A percentile compares a stretch with the other conserved stretches of the same genome.
phyloP scores from a whole-genome alignment of 2,113 vertebrate species.

The Pituophis catenifer region DNA sequence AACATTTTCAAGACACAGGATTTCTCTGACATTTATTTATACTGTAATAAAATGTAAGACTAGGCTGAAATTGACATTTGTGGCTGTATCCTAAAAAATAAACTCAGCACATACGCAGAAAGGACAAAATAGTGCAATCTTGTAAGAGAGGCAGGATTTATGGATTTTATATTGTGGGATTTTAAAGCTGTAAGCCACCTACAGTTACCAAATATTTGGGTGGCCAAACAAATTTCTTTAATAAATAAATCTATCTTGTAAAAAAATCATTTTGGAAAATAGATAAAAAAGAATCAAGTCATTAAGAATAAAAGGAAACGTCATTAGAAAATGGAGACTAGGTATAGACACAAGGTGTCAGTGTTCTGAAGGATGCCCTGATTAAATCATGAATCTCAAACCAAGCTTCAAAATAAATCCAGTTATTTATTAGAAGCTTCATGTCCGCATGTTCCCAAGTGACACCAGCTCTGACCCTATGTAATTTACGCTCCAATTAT shows the following conservation, averaged over 20 bases:
- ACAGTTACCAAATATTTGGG: neutral
- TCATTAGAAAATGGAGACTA: neutral
- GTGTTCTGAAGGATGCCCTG: no score
- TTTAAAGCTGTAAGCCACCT: neutral
- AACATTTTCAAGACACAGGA: neutral
- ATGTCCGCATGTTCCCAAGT: no score
- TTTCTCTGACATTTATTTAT: neutral
- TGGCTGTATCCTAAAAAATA: neutral
- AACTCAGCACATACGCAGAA: neutral
- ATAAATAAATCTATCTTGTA: neutral
- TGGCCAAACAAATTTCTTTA: neutral
- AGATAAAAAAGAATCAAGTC: neutral
- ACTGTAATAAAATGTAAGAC: neutral
- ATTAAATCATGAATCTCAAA: no score
- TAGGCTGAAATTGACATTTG: neutral
- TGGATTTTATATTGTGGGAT: neutral
- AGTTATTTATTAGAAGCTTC: no score
- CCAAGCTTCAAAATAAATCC: no score
- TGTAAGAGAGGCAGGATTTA: neutral
- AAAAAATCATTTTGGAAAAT: neutral
- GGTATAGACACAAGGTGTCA: no score
- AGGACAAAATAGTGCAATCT: neutral
- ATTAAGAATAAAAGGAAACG: neutral
- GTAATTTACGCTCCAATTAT: no score
- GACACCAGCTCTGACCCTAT: no score